A percentile compares a stretch with the other conserved stretches of the same genome.
Conservation (phyloP, 2,113 vertebrate species). For the Mus pahari region DNA sequence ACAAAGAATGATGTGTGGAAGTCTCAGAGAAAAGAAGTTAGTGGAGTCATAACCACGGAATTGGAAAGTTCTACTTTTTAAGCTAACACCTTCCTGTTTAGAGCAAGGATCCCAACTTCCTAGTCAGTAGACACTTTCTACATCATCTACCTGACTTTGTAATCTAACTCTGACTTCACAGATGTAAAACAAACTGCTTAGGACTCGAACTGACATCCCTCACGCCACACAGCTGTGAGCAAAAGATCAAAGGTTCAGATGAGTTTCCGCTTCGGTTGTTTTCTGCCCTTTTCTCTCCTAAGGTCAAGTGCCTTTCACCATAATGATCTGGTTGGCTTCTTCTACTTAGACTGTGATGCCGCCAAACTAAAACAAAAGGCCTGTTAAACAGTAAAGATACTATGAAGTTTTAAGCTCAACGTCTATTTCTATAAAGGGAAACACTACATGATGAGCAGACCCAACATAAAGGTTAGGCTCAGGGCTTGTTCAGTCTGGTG, state of each 20-base stretch:
- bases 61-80: not conserved
- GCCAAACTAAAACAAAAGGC: slow-evolving; percentile 19
- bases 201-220: not conserved
- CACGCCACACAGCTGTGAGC: not conserved
- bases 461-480: fast-evolving
- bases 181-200: not conserved
- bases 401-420: not conserved
- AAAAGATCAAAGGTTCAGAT: not conserved
- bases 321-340: not conserved
- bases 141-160: not conserved
- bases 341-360: not conserved
- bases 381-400: not conserved
- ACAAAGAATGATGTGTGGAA: not conserved
- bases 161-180: not conserved
- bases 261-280: not conserved
- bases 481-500: not conserved
- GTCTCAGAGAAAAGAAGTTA: not conserved
- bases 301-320: not conserved
- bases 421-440: not conserved
- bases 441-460: not conserved
- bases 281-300: fast-evolving
- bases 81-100: not conserved
- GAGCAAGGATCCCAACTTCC: not conserved
- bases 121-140: not conserved
- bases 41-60: not conserved